Base-by-base conservation (phyloP, 35 echinoderm and acorn worm genomes). In the Stichopus chloronotus region DNA sequence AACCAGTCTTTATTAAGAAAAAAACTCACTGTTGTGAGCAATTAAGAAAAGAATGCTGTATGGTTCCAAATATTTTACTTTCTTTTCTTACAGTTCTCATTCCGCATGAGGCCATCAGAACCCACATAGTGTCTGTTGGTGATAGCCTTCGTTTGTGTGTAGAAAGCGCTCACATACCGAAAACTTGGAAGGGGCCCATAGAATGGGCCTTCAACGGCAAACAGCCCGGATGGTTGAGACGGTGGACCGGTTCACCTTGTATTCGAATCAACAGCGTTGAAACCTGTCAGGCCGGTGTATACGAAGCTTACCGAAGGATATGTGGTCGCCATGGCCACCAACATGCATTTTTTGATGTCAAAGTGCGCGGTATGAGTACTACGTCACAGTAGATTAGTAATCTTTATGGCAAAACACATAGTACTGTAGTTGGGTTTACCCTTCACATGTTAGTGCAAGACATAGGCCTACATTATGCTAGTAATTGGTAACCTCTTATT, bases 301-400 rank as follows among this genome's bases (percentile, higher is more conserved):
- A 83, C 19, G 79, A 83, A 22, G 79, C 79, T 16, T 83, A 83
- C 23, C 79, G 79, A 16, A 83, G 79, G 23, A 83, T 83, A 11
- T 83, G 79, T 52, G 79, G 79, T 52, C 79, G 79, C 16, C 79
- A 7, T 5, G 23, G 12, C 8, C 53, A 83, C 10, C 79, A 83
- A 83, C 79, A 83, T 43, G 79, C 79, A 14, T 83, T 83, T 22
- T 83, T 83, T 57, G 79, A 83, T 13, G 79, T 83, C 14, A 83
- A 57, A 83, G 79, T 83, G 4, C 43, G 79, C 16, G 22, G 79
- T 83, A 57, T 30, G 79, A 55, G 16, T 83, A 1, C 69, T 21
- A 72, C 69, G 69, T 16, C 4, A 22, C 69, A 13, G 4, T 4
- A 16, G 69, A 22, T 16, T 72, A 72, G 69, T 72, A 22, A 22